Evolutionary conservation across 2,113 vertebrate species (phyloP), one percentile per base, ranked within the genome.

Genomic region (Sinocyclocheilus grahami): DNA sequence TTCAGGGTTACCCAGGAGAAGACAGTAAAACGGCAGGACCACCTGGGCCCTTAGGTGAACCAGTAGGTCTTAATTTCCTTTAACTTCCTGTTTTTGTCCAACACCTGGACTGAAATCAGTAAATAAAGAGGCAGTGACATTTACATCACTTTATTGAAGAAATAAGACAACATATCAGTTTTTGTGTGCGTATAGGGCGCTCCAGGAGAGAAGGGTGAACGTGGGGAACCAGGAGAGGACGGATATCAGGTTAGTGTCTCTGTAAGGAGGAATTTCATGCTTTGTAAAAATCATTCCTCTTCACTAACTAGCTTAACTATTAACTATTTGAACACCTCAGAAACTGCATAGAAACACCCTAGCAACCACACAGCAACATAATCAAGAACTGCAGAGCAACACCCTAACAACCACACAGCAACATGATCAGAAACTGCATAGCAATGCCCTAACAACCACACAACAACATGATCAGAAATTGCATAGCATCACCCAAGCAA

Each of bases 21-120:
- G 98, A 98, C 90, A 97, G 91, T 89, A 95, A 91, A 91, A 93
- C 94, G 71, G 92, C 94, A 78, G 98, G 98, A 97, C 94, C 92
- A 67, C 95, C 96, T 90, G 98, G 98, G 94, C 95, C 97, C 96
- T 97, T 96, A 98, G 98, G 98, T 99, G 98, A 99, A 98, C 97
- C 98, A 99, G 98, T 99, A 99, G 97, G 98, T 99, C 95, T 97
- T 97, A 97, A 94, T 95, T 97, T 96, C 94, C 90, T 95, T 93
- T 90, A 90, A 94, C 91, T 88, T 95, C 86, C 90, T 90, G 69
- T 86, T 90, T 86, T 89, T 90, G 69, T 67, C 65, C 33, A 65
- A 67, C 60, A 65, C 30, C 62, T 82, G 79, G 42, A 67, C 46
- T 69, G 24, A 51, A 67, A 67, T 69, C 11, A 51, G 14, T 12